Conservation (phyloP, 2,113 vertebrate species). For the Sebastes fasciatus region DNA sequence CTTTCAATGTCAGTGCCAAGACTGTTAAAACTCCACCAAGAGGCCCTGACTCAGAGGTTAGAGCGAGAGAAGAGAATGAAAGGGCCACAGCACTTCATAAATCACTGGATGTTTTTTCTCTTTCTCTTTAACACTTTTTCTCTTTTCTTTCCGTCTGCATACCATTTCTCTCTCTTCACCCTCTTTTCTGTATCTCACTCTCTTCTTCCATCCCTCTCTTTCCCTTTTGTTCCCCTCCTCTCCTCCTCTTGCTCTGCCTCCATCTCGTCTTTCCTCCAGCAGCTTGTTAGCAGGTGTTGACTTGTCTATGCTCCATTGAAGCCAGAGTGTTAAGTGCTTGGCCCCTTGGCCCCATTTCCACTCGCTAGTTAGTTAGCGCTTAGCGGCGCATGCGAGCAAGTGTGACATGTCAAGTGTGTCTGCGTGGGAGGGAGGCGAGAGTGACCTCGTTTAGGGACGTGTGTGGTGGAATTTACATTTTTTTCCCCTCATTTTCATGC, state of each 20-base stretch:
- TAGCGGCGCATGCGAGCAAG: slow-evolving; percentile 53
- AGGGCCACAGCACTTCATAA: slow-evolving; percentile 76
- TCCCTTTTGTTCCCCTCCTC: slow-evolving; percentile 34
- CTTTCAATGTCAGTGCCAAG: slow-evolving; percentile 69
- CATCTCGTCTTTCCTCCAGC: slow-evolving; percentile 43
- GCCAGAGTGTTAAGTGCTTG: slow-evolving; percentile 75
- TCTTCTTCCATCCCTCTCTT: neutral
- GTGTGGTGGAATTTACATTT: slow-evolving; percentile 31
- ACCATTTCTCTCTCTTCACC: slow-evolving; percentile 30
- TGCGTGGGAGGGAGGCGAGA: slow-evolving; percentile 11
- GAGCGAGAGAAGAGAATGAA: slow-evolving; percentile 42
- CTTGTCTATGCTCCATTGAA: slow-evolving; percentile 75
- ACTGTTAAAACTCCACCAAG: slow-evolving; percentile 67
- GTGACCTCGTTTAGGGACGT: slow-evolving; percentile 33
- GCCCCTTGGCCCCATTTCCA: slow-evolving; percentile 74
- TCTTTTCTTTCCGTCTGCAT: slow-evolving; percentile 47
- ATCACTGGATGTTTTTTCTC: slow-evolving; percentile 59
- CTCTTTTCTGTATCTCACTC: slow-evolving; percentile 24
- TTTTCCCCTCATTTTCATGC: slow-evolving; percentile 1
- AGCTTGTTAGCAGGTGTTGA: slow-evolving; percentile 81
- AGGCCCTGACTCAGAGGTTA: slow-evolving; percentile 62
- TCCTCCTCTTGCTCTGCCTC: slow-evolving; percentile 29
- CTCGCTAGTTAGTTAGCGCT: slow-evolving; percentile 74
- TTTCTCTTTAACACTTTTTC: slow-evolving; percentile 46
- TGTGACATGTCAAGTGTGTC: slow-evolving; percentile 64